phyloP scores from a whole-genome alignment of 2,797 vertebrate species.

The Poecilia gillii region DNA sequence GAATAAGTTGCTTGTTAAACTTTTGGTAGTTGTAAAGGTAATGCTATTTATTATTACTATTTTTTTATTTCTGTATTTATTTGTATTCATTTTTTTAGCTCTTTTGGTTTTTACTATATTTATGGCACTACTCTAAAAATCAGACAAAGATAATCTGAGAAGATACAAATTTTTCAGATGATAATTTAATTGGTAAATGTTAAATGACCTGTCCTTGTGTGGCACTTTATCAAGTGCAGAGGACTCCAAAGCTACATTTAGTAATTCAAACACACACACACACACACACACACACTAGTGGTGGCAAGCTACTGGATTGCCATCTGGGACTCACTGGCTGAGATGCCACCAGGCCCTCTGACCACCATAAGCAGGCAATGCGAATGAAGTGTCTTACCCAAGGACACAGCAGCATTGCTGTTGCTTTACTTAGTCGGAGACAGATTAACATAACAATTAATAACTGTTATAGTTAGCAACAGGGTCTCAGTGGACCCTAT shows the following conservation, averaged over 20 bases:
- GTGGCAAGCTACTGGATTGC: too few species aligned
- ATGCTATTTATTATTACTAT: neutral
- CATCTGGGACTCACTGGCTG: too few species aligned
- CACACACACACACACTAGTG: too few species aligned
- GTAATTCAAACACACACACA: too few species aligned
- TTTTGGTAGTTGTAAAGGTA: neutral
- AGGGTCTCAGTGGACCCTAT: neutral
- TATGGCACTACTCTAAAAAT: neutral
- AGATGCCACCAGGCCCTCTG: too few species aligned
- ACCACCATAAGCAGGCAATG: too few species aligned
- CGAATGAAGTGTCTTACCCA: too few species aligned
- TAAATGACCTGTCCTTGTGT: too few species aligned
- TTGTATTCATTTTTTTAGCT: too few species aligned
- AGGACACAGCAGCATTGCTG: neutral
- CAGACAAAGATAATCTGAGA: neutral
- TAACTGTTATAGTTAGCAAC: too few species aligned
- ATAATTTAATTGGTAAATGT: neutral
- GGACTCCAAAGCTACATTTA: too few species aligned
- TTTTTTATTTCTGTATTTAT: neutral
- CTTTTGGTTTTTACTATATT: neutral
- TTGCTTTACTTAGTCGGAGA: neutral
- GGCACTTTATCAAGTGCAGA: too few species aligned
- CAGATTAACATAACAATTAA: neutral
- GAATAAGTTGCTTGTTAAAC: neutral
- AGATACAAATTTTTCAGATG: neutral